These are phyloP conservation scores for Troides helena DNA, from an alignment of 2,888 invertebrate genomes.

Conservation along the genomic window DNA sequence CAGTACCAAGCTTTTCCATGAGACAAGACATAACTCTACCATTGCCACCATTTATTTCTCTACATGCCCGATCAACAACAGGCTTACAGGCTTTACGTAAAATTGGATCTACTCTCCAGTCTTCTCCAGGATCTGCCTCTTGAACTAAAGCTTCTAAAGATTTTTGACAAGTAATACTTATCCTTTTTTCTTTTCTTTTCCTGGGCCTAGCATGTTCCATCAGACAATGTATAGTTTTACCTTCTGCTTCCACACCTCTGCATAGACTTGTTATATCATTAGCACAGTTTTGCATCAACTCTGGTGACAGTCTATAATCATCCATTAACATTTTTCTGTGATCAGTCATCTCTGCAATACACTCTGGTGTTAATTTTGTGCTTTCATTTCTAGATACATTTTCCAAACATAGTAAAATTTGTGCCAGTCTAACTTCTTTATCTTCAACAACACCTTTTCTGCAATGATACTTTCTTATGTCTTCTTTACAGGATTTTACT, in stretches of 20 bases:
- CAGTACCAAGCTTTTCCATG: conserved; percentile 93
- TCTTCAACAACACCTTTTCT: conserved; percentile 90
- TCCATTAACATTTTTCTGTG: conserved; percentile 95
- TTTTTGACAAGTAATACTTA: conserved; percentile 86
- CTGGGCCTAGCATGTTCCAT: conserved; percentile 91
- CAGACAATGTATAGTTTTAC: conserved; percentile 96
- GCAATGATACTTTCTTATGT: conserved; percentile 92
- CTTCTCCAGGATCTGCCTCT: conserved; percentile 95
- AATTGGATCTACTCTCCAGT: conserved; percentile 97
- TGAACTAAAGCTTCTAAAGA: conserved; percentile 90
- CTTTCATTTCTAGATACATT: conserved; percentile 85
- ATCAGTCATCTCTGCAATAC: conserved; percentile 93
- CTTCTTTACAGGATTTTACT: conserved; percentile 92
- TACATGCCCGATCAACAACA: conserved; percentile 89
- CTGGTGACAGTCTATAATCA: conserved; percentile 95
- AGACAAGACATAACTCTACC: conserved; percentile 94
- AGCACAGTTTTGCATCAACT: conserved; percentile 92
- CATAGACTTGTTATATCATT: conserved; percentile 90
- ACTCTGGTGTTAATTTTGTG: conserved; percentile 87
- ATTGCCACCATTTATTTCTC: conserved; percentile 86
- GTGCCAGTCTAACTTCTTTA: conserved; percentile 91
- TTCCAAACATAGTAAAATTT: conserved; percentile 96
- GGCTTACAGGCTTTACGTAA: conserved; percentile 91
- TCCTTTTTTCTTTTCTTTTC: conserved; percentile 82
- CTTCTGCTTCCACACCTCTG: conserved; percentile 87